Evolutionary conservation across 2,888 invertebrate genomes (phyloP).

Genomic region (Elmis aenea): DNA sequence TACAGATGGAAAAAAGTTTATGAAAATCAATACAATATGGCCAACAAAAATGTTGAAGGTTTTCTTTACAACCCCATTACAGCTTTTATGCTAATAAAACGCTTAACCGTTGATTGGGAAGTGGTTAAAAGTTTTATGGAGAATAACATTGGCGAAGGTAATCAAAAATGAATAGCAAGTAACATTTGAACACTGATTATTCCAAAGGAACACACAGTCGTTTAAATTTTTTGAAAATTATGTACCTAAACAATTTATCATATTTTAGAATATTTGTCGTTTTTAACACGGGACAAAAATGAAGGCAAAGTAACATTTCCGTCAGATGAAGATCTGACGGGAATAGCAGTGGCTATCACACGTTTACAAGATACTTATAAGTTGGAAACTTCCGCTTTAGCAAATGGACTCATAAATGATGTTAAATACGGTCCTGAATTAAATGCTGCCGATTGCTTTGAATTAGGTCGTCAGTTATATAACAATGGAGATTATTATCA

Average conservation of each 20-base stretch:
- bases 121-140: slow-evolving; percentile 73
- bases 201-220: too few species aligned
- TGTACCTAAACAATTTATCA: not conserved
- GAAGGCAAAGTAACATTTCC: slow-evolving; percentile 79
- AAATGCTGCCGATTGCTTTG: slow-evolving; percentile 90
- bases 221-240: not conserved
- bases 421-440: slow-evolving; percentile 71
- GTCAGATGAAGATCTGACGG: slow-evolving; percentile 87
- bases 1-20: slow-evolving; percentile 66
- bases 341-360: slow-evolving; percentile 91
- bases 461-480: slow-evolving; percentile 90
- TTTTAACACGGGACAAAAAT: slow-evolving; percentile 70
- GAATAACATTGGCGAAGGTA: slow-evolving; percentile 63
- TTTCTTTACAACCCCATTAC: slow-evolving; percentile 92
- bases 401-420: slow-evolving; percentile 82
- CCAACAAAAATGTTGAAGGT: slow-evolving; percentile 70
- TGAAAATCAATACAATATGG: slow-evolving; percentile 70
- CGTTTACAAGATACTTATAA: slow-evolving; percentile 88
- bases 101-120: slow-evolving; percentile 89
- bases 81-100: slow-evolving; percentile 89
- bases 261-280: slow-evolving; percentile 45
- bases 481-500: slow-evolving; percentile 90
- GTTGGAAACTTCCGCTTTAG: slow-evolving; percentile 80
- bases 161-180: too few species aligned
- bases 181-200: slow-evolving; percentile 1